Conservation (phyloP, 2,113 vertebrate species). For the Calyptomena viridis region DNA sequence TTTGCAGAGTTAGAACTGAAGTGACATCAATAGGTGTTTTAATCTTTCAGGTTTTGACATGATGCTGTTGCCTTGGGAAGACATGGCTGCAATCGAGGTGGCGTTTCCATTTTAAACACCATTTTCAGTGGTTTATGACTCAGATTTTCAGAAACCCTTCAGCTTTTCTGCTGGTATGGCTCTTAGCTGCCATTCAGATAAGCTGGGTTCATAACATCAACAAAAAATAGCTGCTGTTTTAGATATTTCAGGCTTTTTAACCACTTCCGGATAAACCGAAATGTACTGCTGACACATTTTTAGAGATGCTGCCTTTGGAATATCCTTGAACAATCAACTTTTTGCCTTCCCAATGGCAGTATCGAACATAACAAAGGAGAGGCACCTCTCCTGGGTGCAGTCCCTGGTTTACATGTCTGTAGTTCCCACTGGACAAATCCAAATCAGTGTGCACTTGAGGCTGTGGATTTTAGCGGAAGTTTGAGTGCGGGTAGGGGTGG, state of each 20-base stretch:
- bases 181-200: not conserved
- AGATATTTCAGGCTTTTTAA: not conserved
- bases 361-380: fast-evolving
- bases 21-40: fast-evolving
- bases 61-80: not conserved
- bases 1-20: not conserved
- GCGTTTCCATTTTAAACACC: constrained; percentile 7
- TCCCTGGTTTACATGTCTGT: not conserved
- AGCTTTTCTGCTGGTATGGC: not conserved
- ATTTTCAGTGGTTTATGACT: constrained; percentile 26
- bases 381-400: not conserved
- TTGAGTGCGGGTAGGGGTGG: not conserved
- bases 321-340: not conserved
- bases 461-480: constrained; percentile 11
- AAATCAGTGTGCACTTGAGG: fast-evolving
- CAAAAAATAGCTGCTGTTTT: not conserved
- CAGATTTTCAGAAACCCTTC: constrained; percentile 1
- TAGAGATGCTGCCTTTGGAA: not conserved
- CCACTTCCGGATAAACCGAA: constrained; percentile 1
- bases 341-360: not conserved
- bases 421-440: not conserved
- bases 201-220: not conserved
- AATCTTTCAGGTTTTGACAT: not conserved
- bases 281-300: not conserved
- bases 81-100: not conserved